phyloP scores from a whole-genome alignment of 2,888 invertebrate genomes.

The Papilio elwesi region DNA sequence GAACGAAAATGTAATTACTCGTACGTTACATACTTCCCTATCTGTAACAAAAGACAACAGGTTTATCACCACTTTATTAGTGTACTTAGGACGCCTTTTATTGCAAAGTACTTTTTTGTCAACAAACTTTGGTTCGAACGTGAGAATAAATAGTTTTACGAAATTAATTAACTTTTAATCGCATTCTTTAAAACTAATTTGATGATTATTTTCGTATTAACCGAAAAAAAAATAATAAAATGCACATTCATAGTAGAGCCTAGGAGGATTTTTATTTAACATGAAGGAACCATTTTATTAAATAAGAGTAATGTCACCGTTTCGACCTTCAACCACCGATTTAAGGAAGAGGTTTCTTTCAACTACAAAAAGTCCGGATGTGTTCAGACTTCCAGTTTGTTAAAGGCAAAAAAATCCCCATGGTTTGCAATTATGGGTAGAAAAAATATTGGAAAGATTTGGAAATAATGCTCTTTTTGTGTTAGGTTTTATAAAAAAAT shows the following conservation, averaged over 20 bases:
- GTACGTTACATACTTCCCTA: constrained; percentile 59
- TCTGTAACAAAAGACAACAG: constrained; percentile 54
- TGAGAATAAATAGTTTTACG: constrained; percentile 15
- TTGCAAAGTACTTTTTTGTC: constrained; percentile 65
- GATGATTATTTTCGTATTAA: no score
- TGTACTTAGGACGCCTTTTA: constrained; percentile 65
- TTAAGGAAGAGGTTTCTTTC: not conserved
- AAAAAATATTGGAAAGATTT: not conserved
- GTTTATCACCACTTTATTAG: constrained; percentile 65
- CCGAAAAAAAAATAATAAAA: no score
- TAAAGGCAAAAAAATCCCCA: not conserved
- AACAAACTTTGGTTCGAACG: constrained; percentile 53
- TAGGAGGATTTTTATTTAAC: no score
- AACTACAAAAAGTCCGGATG: not conserved
- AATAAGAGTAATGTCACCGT: not conserved
- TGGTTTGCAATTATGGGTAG: not conserved
- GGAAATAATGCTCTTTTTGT: not conserved
- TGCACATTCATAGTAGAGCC: no score
- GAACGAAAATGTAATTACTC: constrained; percentile 21
- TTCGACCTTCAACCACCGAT: not conserved
- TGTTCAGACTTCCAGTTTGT: not conserved
- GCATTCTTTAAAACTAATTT: not conserved
- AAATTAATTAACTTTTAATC: constrained; percentile 5
- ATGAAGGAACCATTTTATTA: no score
- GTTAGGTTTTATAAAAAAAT: not conserved